Base-by-base conservation (phyloP, 1,140 invertebrate genomes). In the Drosophila quadrilineata region DNA sequence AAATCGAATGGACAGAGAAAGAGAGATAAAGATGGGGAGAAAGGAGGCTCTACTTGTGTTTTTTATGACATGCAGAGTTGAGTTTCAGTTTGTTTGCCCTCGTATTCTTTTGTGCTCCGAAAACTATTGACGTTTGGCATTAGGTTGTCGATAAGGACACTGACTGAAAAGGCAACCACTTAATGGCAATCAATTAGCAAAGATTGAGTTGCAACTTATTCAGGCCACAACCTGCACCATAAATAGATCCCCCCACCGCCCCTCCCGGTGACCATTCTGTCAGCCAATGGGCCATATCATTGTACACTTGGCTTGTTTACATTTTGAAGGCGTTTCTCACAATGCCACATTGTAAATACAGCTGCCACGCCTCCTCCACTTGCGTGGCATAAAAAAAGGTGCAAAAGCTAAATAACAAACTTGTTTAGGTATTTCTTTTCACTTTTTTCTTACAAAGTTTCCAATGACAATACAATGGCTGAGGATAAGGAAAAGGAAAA, bases 381-480 rank as follows among this genome's bases (percentile, higher is more conserved):
- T n/a, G n/a, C 31, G 21, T 6, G 14, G 17, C 10, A 38, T 62
- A 40, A 40, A 53, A 71, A 65, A 66, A 84, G 77, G 77, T 82
- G 79, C 69, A 54, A 77, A 76, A 70, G 64, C 77, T 82, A 84
- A 82, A 82, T 82, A 84, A 82, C 77, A 84, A 82, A 82, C 79
- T 84, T 82, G 69, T 77, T 84, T 73, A 45, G 57, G 53, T 59
- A 66, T 71, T 85, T 58, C 60, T 35, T 66, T 59, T 56, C n/a
- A n/a, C n/a, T 50, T 41, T 12, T 40, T 28, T 10, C 53, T 38
- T 48, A 64, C 52, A 80, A 76, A 77, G 77, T 66, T 77, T 77
- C n/a, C 77, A 82, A 71, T 82, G 79, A 77, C 73, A 77, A 84
- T 73, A 65, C 40, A 40, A 8, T 9, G 40, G 40, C 29, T 46